A percentile compares a stretch with the other conserved stretches of the same genome.
Conservation (phyloP, 2,113 vertebrate species). For the Passerina amoena region DNA sequence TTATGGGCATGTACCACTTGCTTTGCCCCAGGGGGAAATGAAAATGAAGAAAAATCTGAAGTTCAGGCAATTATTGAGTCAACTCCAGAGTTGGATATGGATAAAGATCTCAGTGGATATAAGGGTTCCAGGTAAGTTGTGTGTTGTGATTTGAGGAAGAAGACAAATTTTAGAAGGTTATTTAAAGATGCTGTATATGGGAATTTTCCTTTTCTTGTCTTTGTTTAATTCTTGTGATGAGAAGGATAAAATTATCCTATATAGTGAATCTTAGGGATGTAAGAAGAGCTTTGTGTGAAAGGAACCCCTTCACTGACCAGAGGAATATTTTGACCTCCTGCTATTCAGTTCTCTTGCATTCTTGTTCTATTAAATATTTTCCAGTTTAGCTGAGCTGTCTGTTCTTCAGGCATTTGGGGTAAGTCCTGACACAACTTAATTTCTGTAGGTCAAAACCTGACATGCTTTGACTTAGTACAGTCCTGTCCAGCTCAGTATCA, state of each 20-base stretch:
- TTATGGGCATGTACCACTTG: not conserved
- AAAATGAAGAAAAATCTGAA: slow-evolving; percentile 90
- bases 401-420: not conserved
- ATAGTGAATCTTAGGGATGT: not conserved
- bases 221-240: not conserved
- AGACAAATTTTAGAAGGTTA: not conserved
- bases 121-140: slow-evolving; percentile 85
- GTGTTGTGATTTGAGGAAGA: not conserved
- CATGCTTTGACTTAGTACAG: not conserved
- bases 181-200: not conserved
- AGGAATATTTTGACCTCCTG: not conserved
- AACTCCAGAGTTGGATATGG: slow-evolving; percentile 96
- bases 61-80: slow-evolving; percentile 98
- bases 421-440: not conserved
- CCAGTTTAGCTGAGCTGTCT: not conserved
- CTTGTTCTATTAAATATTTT: not conserved
- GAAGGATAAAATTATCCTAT: not conserved
- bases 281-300: not conserved
- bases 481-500: not conserved
- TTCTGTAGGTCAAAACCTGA: not conserved
- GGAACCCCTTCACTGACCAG: not conserved
- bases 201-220: not conserved
- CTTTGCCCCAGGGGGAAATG: slow-evolving; percentile 74
- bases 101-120: slow-evolving; percentile 87
- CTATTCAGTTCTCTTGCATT: not conserved